Evolutionary conservation across 2,113 vertebrate genomes (phyloP).

Genomic region (Tupaia tana): DNA sequence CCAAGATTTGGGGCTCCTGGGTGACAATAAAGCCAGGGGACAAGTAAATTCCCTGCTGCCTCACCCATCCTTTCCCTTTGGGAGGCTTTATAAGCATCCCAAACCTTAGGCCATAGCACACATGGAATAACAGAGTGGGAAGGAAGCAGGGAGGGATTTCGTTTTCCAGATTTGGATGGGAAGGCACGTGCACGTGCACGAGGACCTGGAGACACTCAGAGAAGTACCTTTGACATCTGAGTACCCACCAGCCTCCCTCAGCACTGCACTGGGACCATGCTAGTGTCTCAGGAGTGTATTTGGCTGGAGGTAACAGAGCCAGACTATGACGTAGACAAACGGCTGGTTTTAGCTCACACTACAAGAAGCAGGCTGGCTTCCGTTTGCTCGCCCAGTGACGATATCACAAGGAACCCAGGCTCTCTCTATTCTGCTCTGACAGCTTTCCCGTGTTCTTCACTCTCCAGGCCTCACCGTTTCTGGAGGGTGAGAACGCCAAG

Average conservation of each 20-base stretch:
- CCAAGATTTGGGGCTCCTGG: slow-evolving; percentile 27
- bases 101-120: background rate
- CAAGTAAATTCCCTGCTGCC: background rate
- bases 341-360: background rate
- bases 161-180: background rate
- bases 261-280: background rate
- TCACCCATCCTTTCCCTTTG: slow-evolving; percentile 4
- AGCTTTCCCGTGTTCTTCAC: background rate
- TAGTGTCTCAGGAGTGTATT: background rate
- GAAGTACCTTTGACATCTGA: background rate
- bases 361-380: background rate
- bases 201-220: background rate
- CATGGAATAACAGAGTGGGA: background rate
- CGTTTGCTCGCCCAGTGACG: background rate
- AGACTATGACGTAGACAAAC: slow-evolving; percentile 18
- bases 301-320: slow-evolving; percentile 25
- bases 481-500: background rate
- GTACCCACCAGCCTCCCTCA: background rate
- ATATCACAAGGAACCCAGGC: background rate
- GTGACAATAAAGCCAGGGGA: slow-evolving; percentile 23
- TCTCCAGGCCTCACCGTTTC: background rate
- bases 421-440: background rate
- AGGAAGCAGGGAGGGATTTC: background rate
- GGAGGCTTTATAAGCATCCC: background rate
- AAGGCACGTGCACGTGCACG: background rate